Evolutionary conservation across 2,888 invertebrate species (phyloP).

Genomic region (Saturnia pavonia): DNA sequence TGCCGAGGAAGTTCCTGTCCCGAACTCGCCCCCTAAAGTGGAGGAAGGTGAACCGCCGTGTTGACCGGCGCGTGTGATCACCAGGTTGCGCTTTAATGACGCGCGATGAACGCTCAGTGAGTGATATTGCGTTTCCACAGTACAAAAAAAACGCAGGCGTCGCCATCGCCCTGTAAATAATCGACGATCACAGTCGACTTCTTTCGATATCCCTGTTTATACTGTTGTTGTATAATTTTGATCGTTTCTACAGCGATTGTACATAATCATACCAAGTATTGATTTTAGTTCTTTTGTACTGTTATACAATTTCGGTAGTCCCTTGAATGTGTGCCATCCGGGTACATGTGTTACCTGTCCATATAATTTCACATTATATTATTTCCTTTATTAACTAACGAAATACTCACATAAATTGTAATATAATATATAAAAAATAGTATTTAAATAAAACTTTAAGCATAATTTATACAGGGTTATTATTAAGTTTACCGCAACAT

Average conservation of each 20-base stretch:
- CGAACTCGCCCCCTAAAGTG: constrained; percentile 30
- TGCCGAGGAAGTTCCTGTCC: neutral
- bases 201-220: constrained; percentile 38
- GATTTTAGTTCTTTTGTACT: constrained; percentile 69
- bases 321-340: constrained; percentile 75
- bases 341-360: constrained; percentile 71
- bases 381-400: constrained; percentile 61
- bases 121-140: constrained; percentile 38
- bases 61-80: constrained; percentile 70
- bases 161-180: constrained; percentile 32
- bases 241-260: constrained; percentile 39
- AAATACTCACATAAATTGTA: constrained; percentile 72
- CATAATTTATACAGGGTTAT: constrained; percentile 82
- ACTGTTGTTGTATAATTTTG: constrained; percentile 46
- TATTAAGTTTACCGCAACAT: constrained; percentile 41
- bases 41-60: constrained; percentile 54
- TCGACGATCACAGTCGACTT: neutral
- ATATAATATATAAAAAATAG: constrained; percentile 61
- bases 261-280: constrained; percentile 78
- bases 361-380: constrained; percentile 73
- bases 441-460: constrained; percentile 70
- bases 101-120: constrained; percentile 62
- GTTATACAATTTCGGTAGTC: constrained; percentile 65
- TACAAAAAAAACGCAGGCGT: constrained; percentile 52
- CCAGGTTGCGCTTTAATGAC: constrained; percentile 52